Conservation (phyloP, 2,888 invertebrate genomes). For the Minunthozetes semirufus region DNA sequence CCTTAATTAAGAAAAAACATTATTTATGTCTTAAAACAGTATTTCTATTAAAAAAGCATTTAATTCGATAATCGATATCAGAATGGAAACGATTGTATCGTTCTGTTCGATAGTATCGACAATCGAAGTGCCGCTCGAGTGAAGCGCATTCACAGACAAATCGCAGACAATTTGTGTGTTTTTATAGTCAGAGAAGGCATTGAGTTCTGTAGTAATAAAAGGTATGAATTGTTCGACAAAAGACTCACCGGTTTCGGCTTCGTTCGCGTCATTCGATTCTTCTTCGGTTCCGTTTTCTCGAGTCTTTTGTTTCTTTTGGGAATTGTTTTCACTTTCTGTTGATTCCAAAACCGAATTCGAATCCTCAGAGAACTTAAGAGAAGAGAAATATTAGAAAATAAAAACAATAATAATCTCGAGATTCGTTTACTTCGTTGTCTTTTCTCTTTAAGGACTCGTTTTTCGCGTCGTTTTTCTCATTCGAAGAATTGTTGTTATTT, state of each 20-base stretch:
- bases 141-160: neutral
- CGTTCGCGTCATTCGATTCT: slow-evolving; percentile 34
- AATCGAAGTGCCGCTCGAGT: neutral
- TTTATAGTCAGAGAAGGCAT: neutral
- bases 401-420: too few species aligned
- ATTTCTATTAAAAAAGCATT: too few species aligned
- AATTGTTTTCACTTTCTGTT: slow-evolving; percentile 7
- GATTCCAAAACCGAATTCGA: slow-evolving; percentile 34
- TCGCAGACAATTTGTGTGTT: neutral
- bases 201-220: neutral
- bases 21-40: too few species aligned
- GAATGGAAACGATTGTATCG: neutral
- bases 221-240: neutral
- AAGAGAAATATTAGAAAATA: neutral
- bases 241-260: slow-evolving; percentile 22
- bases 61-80: too few species aligned
- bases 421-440: too few species aligned
- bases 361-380: slow-evolving; percentile 36
- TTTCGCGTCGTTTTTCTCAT: neutral
- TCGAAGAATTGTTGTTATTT: neutral
- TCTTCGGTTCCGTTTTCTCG: slow-evolving; percentile 36
- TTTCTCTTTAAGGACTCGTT: too few species aligned
- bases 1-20: neutral
- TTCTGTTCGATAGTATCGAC: slow-evolving; percentile 8
- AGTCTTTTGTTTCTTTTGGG: slow-evolving; percentile 29